Percentiles rank a stretch among this genome's conserved stretches.
These are phyloP conservation scores for Tridacna crocea DNA, from an alignment of 2,888 invertebrate genomes.

Conservation along the genomic window DNA sequence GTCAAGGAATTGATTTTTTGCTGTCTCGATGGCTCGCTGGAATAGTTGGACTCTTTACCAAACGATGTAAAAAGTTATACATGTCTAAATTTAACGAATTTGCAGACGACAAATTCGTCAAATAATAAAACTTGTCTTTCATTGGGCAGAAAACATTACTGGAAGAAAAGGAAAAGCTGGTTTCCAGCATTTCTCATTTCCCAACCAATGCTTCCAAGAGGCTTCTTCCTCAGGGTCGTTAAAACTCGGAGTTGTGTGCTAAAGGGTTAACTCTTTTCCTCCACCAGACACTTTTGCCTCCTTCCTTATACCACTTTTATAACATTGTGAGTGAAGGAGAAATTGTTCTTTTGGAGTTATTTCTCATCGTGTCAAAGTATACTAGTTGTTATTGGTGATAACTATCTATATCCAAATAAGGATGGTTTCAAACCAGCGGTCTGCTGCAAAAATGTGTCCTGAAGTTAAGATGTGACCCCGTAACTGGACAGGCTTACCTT, in stretches of 20 bases:
- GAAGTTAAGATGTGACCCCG: too few species aligned
- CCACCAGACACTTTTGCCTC: too few species aligned
- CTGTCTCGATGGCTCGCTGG: background rate
- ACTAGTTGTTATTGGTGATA: background rate
- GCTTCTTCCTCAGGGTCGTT: background rate
- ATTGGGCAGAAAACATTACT: background rate
- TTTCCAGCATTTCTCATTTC: background rate
- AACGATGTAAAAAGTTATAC: too few species aligned
- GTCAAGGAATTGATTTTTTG: background rate
- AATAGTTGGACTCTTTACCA: background rate
- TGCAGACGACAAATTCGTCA: background rate
- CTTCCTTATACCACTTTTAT: background rate
- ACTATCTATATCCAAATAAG: background rate
- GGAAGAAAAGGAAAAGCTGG: background rate
- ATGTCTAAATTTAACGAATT: too few species aligned
- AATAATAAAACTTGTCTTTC: background rate
- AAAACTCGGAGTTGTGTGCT: background rate
- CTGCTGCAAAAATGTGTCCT: too few species aligned
- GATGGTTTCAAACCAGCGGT: background rate
- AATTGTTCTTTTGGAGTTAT: background rate
- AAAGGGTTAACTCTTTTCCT: background rate
- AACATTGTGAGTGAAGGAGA: background rate
- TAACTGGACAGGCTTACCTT: too few species aligned
- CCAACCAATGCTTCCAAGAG: background rate
- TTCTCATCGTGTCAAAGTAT: too few species aligned